A percentile compares a stretch with the other conserved stretches of the same genome.
Evolutionary conservation across 2,888 invertebrate genomes (phyloP).

Genomic region (Cylloceria caligata): DNA sequence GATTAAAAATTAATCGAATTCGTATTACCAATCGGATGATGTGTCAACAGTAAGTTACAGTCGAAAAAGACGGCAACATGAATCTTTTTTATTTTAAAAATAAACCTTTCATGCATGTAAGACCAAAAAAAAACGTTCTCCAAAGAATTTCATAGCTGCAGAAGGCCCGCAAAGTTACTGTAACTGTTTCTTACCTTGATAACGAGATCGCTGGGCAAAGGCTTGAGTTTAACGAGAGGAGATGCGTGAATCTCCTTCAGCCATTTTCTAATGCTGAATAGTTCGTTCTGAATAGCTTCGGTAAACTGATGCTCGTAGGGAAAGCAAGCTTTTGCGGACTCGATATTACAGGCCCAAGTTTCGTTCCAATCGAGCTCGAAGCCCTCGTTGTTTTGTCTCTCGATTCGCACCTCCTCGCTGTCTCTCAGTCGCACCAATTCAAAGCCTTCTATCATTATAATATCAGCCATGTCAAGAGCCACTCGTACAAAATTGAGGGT

Average conservation of each 20-base stretch:
- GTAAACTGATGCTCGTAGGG: constrained; percentile 96
- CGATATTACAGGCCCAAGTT: constrained; percentile 89
- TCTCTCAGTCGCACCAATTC: constrained; percentile 87
- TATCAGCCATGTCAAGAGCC: constrained; percentile 90
- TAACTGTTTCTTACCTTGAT: constrained; percentile 91
- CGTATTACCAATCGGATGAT: too few relatives aligned
- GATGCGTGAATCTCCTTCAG: constrained; percentile 91
- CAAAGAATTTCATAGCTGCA: too few relatives aligned
- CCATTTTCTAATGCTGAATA: constrained; percentile 97
- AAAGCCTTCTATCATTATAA: constrained; percentile 90
- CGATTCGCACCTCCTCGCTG: constrained; percentile 88
- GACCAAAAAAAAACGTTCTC: too few relatives aligned
- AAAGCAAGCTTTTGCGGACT: constrained; percentile 90
- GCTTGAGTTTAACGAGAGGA: constrained; percentile 87
- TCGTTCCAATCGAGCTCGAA: constrained; percentile 90
- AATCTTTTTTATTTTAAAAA: too few relatives aligned
- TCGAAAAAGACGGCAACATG: too few relatives aligned
- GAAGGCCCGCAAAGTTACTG: too few relatives aligned
- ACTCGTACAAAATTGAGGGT: constrained; percentile 83
- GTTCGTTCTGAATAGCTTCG: constrained; percentile 94
- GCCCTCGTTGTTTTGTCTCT: constrained; percentile 91
- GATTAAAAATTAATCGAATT: too few relatives aligned
- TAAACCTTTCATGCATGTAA: too few relatives aligned
- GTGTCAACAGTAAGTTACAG: too few relatives aligned
- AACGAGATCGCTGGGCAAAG: constrained; percentile 94